Base-by-base conservation (phyloP, 2,888 invertebrate genomes). In the Plebejus argus region DNA sequence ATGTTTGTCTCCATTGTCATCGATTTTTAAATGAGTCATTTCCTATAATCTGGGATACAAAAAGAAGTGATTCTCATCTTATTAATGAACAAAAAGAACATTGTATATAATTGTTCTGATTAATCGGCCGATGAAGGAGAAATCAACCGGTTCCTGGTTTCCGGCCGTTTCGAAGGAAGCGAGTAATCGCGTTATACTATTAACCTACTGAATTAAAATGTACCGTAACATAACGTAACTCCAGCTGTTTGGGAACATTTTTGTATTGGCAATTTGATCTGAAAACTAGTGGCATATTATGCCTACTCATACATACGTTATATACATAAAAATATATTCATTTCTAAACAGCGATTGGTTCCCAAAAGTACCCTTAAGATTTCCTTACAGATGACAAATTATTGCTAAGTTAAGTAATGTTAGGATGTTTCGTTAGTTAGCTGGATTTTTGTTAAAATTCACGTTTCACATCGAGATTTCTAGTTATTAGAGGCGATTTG, bases 151-250 rank as follows among this genome's bases (percentile, higher is more conserved):
- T 76, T 76, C 66, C 70, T 33, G 74, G 23, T 49, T 74, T 76
- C 76, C 76, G 76, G 70, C 39, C 70, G 76, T 79, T 81, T 78
- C 79, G 77, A 78, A 83, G 85, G 85, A 84, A 85, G 82, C 80
- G 70, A 78, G 81, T 83, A 84, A 84, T 84, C 82, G 82, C 78
- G 79, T 81, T 82, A 82, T 83, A 83, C 35, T 77, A 77, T 71
- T 70, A 70, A 70, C 71, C 71, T 71, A 77, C 71, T 71, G 77
- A 71, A 35, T 77, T 56, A 71, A 77, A 77, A 77, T 71, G 39
- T 77, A 77, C 77, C 77, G 77, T 77, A 77, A 56, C 71, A 71
- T 77, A 77, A 71, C 77, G 71, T 71, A 71, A 39, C 58, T 66
- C 70, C 49, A 77, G 35, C 56, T 39, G 56, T 77, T 45, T 39